phyloP scores from a whole-genome alignment of 2,888 invertebrate genomes.

The Drosophila fungiperda region DNA sequence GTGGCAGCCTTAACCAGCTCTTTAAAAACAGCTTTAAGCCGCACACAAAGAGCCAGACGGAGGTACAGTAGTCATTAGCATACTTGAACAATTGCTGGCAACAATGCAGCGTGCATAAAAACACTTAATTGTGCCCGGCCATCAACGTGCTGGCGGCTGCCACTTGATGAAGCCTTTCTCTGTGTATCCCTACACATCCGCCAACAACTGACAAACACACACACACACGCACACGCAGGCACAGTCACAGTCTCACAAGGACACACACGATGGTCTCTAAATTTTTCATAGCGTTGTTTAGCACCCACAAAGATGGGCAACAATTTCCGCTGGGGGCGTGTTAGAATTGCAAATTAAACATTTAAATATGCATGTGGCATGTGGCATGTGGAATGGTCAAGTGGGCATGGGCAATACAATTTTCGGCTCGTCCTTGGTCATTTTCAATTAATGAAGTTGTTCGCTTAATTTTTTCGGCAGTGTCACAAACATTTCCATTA shows the following conservation, averaged over 20 bases:
- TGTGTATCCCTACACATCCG: slow-evolving; percentile 2
- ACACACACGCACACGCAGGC: slow-evolving; percentile 5
- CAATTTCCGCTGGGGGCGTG: slow-evolving; percentile 9
- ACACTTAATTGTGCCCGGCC: slow-evolving; percentile 76
- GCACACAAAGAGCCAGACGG: neutral
- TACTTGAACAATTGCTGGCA: slow-evolving; percentile 68
- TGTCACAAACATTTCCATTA: slow-evolving; percentile 36
- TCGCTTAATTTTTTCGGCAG: slow-evolving; percentile 17
- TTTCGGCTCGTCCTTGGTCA: slow-evolving; percentile 3
- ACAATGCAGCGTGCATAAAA: slow-evolving; percentile 74
- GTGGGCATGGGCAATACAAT: slow-evolving; percentile 29
- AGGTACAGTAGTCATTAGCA: slow-evolving; percentile 66
- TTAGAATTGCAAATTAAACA: slow-evolving; percentile 58
- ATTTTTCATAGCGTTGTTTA: slow-evolving; percentile 57
- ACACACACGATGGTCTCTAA: slow-evolving; percentile 43
- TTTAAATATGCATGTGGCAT: slow-evolving; percentile 55
- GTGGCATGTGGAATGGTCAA: slow-evolving; percentile 26
- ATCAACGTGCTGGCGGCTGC: slow-evolving; percentile 59
- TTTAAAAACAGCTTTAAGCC: slow-evolving; percentile 28
- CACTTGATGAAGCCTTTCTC: slow-evolving; percentile 57
- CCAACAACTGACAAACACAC: slow-evolving; percentile 4
- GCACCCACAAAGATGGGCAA: slow-evolving; percentile 17
- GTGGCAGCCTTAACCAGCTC: slow-evolving; percentile 14
- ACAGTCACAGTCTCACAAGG: slow-evolving; percentile 31
- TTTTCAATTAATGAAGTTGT: slow-evolving; percentile 53